phyloP scores from a whole-genome alignment of 2,888 invertebrate genomes.

The Caenorhabditis sp. region DNA sequence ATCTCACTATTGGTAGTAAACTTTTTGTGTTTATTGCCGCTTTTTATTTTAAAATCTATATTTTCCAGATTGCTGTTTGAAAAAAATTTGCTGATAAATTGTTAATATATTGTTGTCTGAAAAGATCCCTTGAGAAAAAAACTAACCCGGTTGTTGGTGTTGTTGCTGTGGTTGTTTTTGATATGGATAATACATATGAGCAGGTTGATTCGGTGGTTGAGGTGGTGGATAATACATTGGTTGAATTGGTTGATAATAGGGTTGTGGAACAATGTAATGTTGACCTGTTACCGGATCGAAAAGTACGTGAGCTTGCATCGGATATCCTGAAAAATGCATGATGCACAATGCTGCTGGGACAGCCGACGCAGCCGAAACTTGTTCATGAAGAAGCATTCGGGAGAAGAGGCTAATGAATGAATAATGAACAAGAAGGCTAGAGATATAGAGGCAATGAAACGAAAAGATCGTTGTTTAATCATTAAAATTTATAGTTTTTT shows the following conservation, averaged over 20 bases:
- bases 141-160: neutral
- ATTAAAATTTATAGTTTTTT: conserved; percentile 1
- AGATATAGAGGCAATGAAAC: conserved; percentile 6
- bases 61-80: too few relatives aligned
- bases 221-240: conserved; percentile 52
- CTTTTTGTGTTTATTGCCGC: too few relatives aligned
- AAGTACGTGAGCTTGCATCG: conserved; percentile 49
- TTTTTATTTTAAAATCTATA: neutral
- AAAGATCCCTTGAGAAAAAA: neutral
- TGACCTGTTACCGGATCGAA: conserved; percentile 54
- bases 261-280: conserved; percentile 52
- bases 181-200: conserved; percentile 43
- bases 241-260: conserved; percentile 46
- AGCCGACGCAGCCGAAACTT: too few relatives aligned
- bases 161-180: conserved; percentile 10
- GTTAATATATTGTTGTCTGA: too few relatives aligned
- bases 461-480: conserved; percentile 2
- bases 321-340: conserved; percentile 37
- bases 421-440: conserved; percentile 20
- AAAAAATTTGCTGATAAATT: too few relatives aligned
- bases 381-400: too few relatives aligned
- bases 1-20: too few relatives aligned
- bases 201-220: conserved; percentile 20
- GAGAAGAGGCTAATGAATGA: conserved; percentile 8
- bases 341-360: neutral